Base-by-base conservation (phyloP, 1,140 invertebrate species). In the Philopotamus ludificatus region DNA sequence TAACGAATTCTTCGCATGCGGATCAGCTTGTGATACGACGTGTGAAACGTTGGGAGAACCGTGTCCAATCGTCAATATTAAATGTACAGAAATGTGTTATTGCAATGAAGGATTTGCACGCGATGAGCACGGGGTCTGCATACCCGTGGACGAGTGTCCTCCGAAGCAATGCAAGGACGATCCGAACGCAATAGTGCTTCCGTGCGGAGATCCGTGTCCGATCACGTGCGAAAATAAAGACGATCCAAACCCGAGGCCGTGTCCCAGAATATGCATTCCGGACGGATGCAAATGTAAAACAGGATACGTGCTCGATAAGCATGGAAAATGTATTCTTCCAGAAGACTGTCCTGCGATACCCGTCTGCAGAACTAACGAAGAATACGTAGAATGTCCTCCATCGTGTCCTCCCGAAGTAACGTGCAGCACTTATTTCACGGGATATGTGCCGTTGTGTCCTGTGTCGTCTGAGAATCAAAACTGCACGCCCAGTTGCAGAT, bases 61-160 rank as follows among this genome's bases (percentile, higher is more conserved):
- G 15, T 84, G 83, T 45, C 73, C 77, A 0, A 79, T 83, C 3
- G 20, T 70, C 0, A 81, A 84, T 55, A 74, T 83, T 1, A 68
- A 73, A 12, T 84, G 83, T 51, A 82, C 79, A 18, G 71, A 77
- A 49, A 76, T 68, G 51, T 85, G 83, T 63, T 84, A 83, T 59
- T 84, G 82, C 65, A 72, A 74, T 9, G 63, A 79, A 1, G 78
- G 77, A 0, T 83, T 74, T 62, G 81, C 81, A 0, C 74, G 82
- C 3, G 65, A 79, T 60, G 22, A 50, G 15, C 62, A 65, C 0
- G 73, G 74, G 4, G 67, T 23, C 1, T 84, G 82, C 61, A 76
- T 84, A 21, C 80, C 80, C 0, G 66, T 72, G n/a, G 41, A 58
- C 1, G 20, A 73, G 50, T 76, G 74, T 50, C 67, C 65, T 49